A percentile compares a stretch with the other conserved stretches of the same genome.
Evolutionary conservation across 2,888 invertebrate species (phyloP).

Genomic region (Microchrysa polita): DNA sequence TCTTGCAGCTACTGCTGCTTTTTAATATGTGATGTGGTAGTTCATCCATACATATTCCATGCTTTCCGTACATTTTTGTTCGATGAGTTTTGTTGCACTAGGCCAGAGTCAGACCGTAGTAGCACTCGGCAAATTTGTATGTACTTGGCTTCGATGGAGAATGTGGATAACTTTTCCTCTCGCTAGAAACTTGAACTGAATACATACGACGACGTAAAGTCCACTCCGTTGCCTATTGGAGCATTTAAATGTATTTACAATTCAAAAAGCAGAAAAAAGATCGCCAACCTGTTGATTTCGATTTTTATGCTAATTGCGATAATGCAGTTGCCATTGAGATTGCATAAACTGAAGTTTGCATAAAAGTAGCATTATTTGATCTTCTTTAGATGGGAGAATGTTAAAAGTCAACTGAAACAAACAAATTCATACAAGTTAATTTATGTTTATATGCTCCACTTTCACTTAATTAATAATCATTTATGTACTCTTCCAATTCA

Average conservation of each 20-base stretch:
- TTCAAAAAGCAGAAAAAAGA: not conserved
- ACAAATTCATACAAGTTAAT: too few relatives aligned
- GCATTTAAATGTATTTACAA: not conserved
- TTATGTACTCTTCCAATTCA: too few relatives aligned
- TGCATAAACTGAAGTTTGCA: too few relatives aligned
- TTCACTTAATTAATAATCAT: too few relatives aligned
- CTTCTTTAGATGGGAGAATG: too few relatives aligned
- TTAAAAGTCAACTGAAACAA: too few relatives aligned
- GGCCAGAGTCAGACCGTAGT: slow-evolving; percentile 1
- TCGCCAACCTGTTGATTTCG: not conserved
- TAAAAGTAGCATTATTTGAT: too few relatives aligned
- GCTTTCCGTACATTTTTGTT: too few relatives aligned
- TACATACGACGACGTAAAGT: too few relatives aligned
- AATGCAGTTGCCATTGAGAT: not conserved
- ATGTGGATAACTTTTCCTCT: slow-evolving; percentile 26
- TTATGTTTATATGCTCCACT: too few relatives aligned
- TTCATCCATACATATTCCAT: not conserved
- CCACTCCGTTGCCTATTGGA: too few relatives aligned
- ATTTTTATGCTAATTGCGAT: not conserved
- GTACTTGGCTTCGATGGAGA: too few relatives aligned
- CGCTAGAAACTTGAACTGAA: slow-evolving; percentile 8
- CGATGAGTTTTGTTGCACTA: not conserved
- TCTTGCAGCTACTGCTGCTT: not conserved
- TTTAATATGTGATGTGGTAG: not conserved
- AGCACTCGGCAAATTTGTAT: not conserved